Evolutionary conservation across 2,888 invertebrate species (phyloP), one percentile per base, ranked within the genome.

Genomic region (Belgica antarctica): DNA sequence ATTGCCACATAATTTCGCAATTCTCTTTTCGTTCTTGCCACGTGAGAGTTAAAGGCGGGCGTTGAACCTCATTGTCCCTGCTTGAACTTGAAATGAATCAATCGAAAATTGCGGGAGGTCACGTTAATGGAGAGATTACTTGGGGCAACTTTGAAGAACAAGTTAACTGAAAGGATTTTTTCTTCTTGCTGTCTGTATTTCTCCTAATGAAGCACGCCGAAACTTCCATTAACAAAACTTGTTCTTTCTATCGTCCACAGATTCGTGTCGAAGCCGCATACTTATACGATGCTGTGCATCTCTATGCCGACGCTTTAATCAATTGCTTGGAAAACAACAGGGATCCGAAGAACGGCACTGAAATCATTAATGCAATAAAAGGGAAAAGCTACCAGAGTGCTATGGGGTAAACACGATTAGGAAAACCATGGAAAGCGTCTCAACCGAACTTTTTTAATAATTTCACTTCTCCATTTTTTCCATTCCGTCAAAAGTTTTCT

Each of bases 281-380:
- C 84, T 85, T 94, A 24, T 96, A 96, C 79, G 96, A 96, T 78
- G 92, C 97, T 0, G 92, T 97, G 62, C 89, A 91, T 84, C 85
- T 96, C 73, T 97, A 97, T 79, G 92, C 94, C 10, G 84, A 86
- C 71, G 94, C 94, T 1, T 81, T 96, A 73, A 82, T 89, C 28
- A 84, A 86, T 72, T 86, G 89, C 1, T 79, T 96, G 71, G 81
- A 84, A 41, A 81, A 82, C n/a, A 88, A 87, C 0, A 87, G 85
- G 15, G 84, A 86, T 74, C 86, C 90, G 0, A 83, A 83, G 31
- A 90, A 96, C 76, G 96, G 96, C 24, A 86, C 87, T n/a, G 89
- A 88, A 57, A 86, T 96, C 74, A 86, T 93, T 63, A 83, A 86
- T 65, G 83, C 86, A 72, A 88, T 95, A 77, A 86, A 89, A 75